Conservation (phyloP, 1,140 invertebrate genomes). For the Harpegnathos saltator region DNA sequence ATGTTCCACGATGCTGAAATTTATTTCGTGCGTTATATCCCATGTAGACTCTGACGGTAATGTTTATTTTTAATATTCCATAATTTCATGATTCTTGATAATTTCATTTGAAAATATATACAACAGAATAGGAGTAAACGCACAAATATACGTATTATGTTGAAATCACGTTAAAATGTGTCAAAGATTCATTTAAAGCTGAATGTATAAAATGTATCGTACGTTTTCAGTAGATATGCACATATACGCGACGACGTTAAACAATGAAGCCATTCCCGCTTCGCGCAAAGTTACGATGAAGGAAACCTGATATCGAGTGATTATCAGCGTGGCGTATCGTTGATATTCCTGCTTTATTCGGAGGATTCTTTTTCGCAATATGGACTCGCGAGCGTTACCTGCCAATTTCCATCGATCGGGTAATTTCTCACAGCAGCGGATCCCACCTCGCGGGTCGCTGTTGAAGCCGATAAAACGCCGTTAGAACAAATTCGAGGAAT, state of each 20-base stretch:
- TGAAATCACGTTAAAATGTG: neutral
- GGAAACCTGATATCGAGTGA: slow-evolving; percentile 30
- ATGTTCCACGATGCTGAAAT: neutral
- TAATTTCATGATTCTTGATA: neutral
- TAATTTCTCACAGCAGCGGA: slow-evolving; percentile 8
- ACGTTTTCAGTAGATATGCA: slow-evolving; percentile 1
- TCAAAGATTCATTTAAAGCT: neutral
- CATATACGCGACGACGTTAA: slow-evolving; percentile 6
- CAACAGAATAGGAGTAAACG: neutral
- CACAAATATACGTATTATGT: neutral
- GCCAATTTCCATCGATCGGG: slow-evolving; percentile 20
- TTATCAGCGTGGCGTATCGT: slow-evolving; percentile 31
- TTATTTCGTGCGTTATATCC: neutral
- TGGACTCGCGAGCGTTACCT: neutral
- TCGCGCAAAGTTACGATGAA: neutral
- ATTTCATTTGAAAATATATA: neutral
- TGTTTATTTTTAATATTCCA: neutral
- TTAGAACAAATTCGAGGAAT: neutral
- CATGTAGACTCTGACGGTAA: neutral
- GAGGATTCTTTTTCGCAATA: slow-evolving; percentile 34
- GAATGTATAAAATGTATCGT: neutral
- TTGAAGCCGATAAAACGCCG: neutral
- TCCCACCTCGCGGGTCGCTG: neutral
- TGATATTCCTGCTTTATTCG: slow-evolving; percentile 32
- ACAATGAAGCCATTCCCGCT: slow-evolving; percentile 19